A percentile compares a stretch with the other conserved stretches of the same genome.
Evolutionary conservation across 1,140 invertebrate genomes (phyloP).

Genomic region (Drosophila punjabiensis): DNA sequence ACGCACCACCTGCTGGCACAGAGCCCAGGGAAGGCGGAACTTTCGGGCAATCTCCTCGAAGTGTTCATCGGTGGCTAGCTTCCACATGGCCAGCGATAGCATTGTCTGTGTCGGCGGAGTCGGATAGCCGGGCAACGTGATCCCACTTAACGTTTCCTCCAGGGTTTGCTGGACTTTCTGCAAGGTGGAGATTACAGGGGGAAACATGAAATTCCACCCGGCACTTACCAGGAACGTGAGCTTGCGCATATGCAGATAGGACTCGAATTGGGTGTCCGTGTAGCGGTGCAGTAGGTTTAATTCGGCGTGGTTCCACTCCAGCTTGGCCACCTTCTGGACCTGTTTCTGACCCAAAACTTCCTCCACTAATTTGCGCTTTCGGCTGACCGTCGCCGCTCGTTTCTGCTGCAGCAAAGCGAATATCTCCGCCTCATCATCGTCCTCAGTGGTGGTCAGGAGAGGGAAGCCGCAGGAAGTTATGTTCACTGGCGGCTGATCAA

Average conservation of each 20-base stretch:
- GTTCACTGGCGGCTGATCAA: conserved; percentile 52
- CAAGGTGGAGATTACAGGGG: background rate
- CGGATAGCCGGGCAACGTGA: conserved; percentile 44
- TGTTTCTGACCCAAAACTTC: background rate
- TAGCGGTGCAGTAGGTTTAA: conserved; percentile 75
- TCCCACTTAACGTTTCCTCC: conserved; percentile 31
- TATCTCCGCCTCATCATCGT: conserved; percentile 69
- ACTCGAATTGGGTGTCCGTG: conserved; percentile 73
- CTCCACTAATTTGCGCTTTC: conserved; percentile 32
- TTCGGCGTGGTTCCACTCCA: conserved; percentile 59
- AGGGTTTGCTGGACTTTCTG: conserved; percentile 66
- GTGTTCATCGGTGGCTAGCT: conserved; percentile 80
- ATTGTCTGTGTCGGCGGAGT: conserved; percentile 63
- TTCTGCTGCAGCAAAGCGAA: conserved; percentile 74
- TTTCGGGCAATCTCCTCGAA: conserved; percentile 80
- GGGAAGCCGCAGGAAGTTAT: conserved; percentile 25
- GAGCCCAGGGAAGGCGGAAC: conserved; percentile 68
- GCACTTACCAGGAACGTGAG: conserved; percentile 69
- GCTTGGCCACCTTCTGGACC: conserved; percentile 30
- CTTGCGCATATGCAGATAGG: conserved; percentile 76
- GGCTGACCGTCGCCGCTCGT: conserved; percentile 13
- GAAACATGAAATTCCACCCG: background rate
- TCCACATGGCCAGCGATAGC: conserved; percentile 77
- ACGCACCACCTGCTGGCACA: conserved; percentile 73
- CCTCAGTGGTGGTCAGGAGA: conserved; percentile 51